phyloP scores from a whole-genome alignment of 2,113 vertebrate genomes.

The Ceyx cyanopectus region DNA sequence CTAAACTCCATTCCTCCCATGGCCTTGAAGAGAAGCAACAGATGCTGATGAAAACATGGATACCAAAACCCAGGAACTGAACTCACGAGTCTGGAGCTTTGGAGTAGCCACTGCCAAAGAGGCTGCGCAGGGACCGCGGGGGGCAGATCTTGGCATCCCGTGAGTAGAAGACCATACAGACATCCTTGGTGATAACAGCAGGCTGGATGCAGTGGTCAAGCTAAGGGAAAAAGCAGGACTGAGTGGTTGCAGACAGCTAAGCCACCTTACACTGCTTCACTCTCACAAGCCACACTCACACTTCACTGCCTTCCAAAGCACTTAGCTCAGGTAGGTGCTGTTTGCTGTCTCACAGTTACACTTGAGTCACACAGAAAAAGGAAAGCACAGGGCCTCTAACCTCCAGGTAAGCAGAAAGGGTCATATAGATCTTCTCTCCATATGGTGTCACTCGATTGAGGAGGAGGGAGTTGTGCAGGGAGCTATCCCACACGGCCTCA shows the following conservation, averaged over 20 bases:
- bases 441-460: slow-evolving; percentile 95
- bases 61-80: accelerated
- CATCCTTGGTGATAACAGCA: slow-evolving; percentile 96
- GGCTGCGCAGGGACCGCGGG: slow-evolving; percentile 92
- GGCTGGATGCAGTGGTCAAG: slow-evolving; percentile 99
- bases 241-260: not conserved
- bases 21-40: not conserved
- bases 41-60: accelerated
- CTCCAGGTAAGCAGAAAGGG: slow-evolving; percentile 97
- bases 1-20: not conserved
- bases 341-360: not conserved
- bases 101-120: slow-evolving; percentile 96
- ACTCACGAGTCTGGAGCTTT: slow-evolving; percentile 94
- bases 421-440: slow-evolving; percentile 98
- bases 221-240: slow-evolving; percentile 68
- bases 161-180: slow-evolving; percentile 98
- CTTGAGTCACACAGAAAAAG: not conserved
- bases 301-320: not conserved
- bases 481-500: slow-evolving; percentile 98
- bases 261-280: not conserved
- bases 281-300: not conserved
- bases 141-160: slow-evolving; percentile 95
- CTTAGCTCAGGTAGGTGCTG: not conserved
- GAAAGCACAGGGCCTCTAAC: slow-evolving; percentile 70
- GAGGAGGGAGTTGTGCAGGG: slow-evolving; percentile 96